Evolutionary conservation across 2,797 vertebrate species (phyloP), one percentile per base, ranked within the genome.

Genomic region (Anguilla megastoma): DNA sequence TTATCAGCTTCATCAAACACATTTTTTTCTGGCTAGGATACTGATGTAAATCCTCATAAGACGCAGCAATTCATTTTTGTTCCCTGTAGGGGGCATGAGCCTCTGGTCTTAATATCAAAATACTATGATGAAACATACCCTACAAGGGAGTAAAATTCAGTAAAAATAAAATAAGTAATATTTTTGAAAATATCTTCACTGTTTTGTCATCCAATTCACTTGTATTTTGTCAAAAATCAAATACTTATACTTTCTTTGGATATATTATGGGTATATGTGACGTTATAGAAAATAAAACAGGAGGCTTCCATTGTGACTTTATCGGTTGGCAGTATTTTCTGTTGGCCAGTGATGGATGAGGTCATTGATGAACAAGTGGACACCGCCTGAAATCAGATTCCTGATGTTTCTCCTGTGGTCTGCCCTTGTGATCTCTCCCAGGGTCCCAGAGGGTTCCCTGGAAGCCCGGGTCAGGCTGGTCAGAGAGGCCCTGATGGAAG

Each of bases 401-500:
- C 69, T 76, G 36, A 76, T 41, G 74, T 21, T 2, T 76, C 2
- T 76, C 74, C 74, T 56, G 58, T 45, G 24, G 21, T 87, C 74
- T 60, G 58, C 24, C 14, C 30, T 86, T 87, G 14, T 87, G 12
- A 10, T 66, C 24, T 89, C 83, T 90, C 86, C 27, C 92, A 96
- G 96, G 95, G 96, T 66, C 45, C 83, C 30, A 85, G 24, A 63
- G 96, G 95, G 90, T 90, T 89, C 8, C 76, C 74, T 0, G 96
- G 96, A 87, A 87, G 60, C 0, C 0, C 30, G 1, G 96, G 93
- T 56, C 52, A 9, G 24, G 0, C 41, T 0, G 93, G 96, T 84
- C 92, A 91, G 0, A 91, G 76, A 4, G 96, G 96, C n/a, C 94
- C 94, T 12, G 90, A 94, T 0, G 96, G 96, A 87, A 94, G 24